phyloP scores from a whole-genome alignment of 2,113 vertebrate genomes.

The Cacatua alba region DNA sequence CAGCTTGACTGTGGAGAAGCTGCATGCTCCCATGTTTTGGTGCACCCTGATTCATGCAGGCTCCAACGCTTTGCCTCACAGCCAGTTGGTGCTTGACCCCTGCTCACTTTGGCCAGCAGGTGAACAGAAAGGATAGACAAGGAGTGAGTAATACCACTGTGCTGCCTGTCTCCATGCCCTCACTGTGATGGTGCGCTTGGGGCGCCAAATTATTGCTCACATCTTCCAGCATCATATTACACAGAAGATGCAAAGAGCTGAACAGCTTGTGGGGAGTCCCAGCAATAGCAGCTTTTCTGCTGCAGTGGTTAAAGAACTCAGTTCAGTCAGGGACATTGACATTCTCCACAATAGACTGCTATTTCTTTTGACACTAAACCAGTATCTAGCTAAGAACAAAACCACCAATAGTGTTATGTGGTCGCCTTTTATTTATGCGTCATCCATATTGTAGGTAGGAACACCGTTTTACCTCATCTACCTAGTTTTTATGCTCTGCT shows the following conservation, averaged over 20 bases:
- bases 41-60: not conserved
- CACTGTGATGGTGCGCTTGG: accelerated
- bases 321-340: not conserved
- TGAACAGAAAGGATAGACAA: not conserved
- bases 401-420: too few species aligned
- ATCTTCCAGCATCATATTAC: not conserved
- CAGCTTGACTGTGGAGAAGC: not conserved
- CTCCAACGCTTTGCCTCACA: not conserved
- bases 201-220: accelerated
- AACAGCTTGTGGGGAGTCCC: not conserved
- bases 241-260: not conserved
- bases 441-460: not conserved
- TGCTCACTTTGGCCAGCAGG: accelerated
- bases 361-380: not conserved
- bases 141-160: too few species aligned
- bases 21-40: not conserved
- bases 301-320: not conserved
- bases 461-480: not conserved
- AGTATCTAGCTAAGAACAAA: not conserved
- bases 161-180: not conserved
- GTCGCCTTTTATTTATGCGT: not conserved
- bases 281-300: not conserved
- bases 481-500: not conserved
- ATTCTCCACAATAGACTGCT: not conserved
- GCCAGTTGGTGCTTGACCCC: not conserved